Conservation (phyloP, 2,888 invertebrate species). For the Eugnorisma glareosa region DNA sequence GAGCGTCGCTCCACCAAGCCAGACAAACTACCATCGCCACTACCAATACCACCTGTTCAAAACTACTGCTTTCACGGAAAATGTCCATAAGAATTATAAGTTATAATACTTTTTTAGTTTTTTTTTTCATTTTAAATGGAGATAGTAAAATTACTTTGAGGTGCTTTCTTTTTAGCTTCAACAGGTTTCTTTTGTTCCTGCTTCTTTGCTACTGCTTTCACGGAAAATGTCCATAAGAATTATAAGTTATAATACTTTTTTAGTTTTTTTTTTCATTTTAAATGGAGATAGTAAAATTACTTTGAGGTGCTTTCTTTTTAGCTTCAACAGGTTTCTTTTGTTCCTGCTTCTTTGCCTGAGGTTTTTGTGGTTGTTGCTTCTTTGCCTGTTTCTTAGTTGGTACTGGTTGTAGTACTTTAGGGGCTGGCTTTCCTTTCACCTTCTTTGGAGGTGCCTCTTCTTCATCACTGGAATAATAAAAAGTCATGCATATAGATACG, state of each 20-base stretch:
- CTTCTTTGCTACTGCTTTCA: too few species aligned
- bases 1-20: neutral
- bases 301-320: conserved; percentile 71
- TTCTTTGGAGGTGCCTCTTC: conserved; percentile 61
- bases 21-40: neutral
- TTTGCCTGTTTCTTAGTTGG: conserved; percentile 37
- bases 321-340: conserved; percentile 51
- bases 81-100: neutral
- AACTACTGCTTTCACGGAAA: too few species aligned
- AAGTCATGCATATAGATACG: neutral
- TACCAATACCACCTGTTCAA: neutral
- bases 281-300: conserved; percentile 55
- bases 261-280: too few species aligned
- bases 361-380: conserved; percentile 53
- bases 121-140: neutral
- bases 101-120: too few species aligned
- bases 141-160: conserved; percentile 65
- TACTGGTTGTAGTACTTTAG: conserved; percentile 28
- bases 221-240: too few species aligned
- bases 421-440: conserved; percentile 57
- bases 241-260: too few species aligned
- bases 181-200: conserved; percentile 46
- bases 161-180: conserved; percentile 69
- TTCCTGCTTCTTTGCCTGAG: conserved; percentile 43
- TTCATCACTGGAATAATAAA: conserved; percentile 33